phyloP scores from a whole-genome alignment of 2,888 invertebrate species.

The Acleris sparsana region DNA sequence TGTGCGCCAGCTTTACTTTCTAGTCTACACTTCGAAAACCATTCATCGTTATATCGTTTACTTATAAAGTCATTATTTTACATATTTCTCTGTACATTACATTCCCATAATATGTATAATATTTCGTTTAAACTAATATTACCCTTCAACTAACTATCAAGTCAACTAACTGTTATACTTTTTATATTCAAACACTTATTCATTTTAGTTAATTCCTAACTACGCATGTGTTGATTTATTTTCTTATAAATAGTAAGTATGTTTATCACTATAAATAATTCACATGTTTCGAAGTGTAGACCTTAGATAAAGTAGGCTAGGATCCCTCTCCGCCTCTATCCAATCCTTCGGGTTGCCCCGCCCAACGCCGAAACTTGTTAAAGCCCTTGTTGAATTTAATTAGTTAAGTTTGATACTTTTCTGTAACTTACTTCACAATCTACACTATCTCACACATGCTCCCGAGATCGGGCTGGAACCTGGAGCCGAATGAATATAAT shows the following conservation, averaged over 20 bases:
- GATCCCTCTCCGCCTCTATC: slow-evolving; percentile 59
- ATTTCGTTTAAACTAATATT: too few species aligned
- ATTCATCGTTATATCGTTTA: slow-evolving; percentile 36
- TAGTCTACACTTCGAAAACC: slow-evolving; percentile 76
- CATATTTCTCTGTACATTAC: slow-evolving; percentile 27
- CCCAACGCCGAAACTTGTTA: slow-evolving; percentile 76
- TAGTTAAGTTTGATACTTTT: slow-evolving; percentile 60
- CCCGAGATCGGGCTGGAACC: slow-evolving; percentile 42
- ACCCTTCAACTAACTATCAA: too few species aligned
- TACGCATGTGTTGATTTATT: slow-evolving; percentile 19
- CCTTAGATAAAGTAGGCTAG: slow-evolving; percentile 67
- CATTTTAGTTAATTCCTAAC: slow-evolving; percentile 5
- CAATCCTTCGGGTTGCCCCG: slow-evolving; percentile 75
- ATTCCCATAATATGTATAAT: slow-evolving; percentile 16
- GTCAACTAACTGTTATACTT: too few species aligned
- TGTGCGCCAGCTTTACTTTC: slow-evolving; percentile 65
- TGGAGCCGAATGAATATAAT: slow-evolving; percentile 55
- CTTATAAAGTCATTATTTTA: slow-evolving; percentile 16
- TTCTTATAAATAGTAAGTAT: slow-evolving; percentile 7
- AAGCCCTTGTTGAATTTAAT: slow-evolving; percentile 60
- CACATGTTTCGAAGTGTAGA: slow-evolving; percentile 71
- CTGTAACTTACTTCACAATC: slow-evolving; percentile 67
- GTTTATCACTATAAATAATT: slow-evolving; percentile 9
- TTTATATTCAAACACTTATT: neutral
- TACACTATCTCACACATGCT: slow-evolving; percentile 65